Percentiles rank a stretch among this genome's conserved stretches.
Evolutionary conservation across 2,888 invertebrate genomes (phyloP).

Genomic region (Brassicogethes aeneus): DNA sequence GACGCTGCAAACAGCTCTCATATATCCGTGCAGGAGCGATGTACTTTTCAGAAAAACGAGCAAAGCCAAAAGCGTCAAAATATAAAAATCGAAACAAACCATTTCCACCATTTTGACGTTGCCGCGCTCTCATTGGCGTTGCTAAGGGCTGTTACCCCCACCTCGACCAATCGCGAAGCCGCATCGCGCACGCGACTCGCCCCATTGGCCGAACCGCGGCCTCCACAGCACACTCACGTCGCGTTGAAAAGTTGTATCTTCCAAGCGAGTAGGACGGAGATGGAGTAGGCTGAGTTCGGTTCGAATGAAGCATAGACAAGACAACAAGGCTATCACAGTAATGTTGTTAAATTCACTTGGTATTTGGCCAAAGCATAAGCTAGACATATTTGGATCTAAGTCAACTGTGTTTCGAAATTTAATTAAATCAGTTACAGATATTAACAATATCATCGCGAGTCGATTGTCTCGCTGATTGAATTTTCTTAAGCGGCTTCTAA

Average conservation of each 20-base stretch:
- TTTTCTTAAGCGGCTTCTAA: too few relatives aligned
- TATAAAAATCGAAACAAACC: constrained; percentile 40
- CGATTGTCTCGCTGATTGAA: constrained; percentile 36
- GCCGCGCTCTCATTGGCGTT: constrained; percentile 38
- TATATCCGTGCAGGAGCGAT: not conserved
- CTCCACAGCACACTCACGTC: constrained; percentile 34
- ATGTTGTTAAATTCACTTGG: constrained; percentile 45
- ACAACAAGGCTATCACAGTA: constrained; percentile 44
- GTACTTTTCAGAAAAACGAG: constrained; percentile 33
- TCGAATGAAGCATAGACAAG: constrained; percentile 32
- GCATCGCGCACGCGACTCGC: constrained; percentile 27
- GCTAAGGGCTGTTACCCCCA: constrained; percentile 34
- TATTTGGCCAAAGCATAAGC: constrained; percentile 44
- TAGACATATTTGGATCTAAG: constrained; percentile 42
- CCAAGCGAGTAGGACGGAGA: constrained; percentile 10
- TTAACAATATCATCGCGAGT: constrained; percentile 42
- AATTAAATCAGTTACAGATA: constrained; percentile 45
- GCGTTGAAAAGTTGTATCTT: constrained; percentile 17
- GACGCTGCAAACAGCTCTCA: too few relatives aligned
- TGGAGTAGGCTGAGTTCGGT: constrained; percentile 14
- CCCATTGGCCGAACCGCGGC: constrained; percentile 28
- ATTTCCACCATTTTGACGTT: constrained; percentile 38
- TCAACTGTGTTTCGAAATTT: constrained; percentile 40
- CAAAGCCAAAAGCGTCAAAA: constrained; percentile 36
- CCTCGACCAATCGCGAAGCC: constrained; percentile 33